These are phyloP conservation scores for Zhengitettix transpicula DNA, from an alignment of 2,888 invertebrate genomes.

Conservation along the genomic window DNA sequence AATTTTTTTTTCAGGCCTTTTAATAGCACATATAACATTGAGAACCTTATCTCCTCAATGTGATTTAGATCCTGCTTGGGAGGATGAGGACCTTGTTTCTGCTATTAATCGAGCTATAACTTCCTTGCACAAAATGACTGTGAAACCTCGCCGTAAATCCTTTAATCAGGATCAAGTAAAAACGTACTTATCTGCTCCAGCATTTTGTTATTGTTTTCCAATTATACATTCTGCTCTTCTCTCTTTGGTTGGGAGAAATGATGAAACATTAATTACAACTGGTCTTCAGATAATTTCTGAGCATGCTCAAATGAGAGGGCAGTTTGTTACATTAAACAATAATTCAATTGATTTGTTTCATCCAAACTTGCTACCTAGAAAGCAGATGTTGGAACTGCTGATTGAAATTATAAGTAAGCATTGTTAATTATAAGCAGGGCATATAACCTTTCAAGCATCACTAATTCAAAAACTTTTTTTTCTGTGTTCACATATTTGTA, in stretches of 20 bases:
- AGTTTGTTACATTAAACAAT: background rate
- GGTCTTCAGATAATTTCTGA: slow-evolving; percentile 46
- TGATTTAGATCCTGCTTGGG: slow-evolving; percentile 61
- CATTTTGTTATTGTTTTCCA: slow-evolving; percentile 70
- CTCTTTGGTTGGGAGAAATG: slow-evolving; percentile 29
- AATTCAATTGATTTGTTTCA: slow-evolving; percentile 37
- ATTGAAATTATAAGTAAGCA: slow-evolving; percentile 55
- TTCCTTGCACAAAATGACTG: slow-evolving; percentile 35
- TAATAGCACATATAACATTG: slow-evolving; percentile 55
- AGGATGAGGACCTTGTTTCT: slow-evolving; percentile 43
- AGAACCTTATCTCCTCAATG: slow-evolving; percentile 60
- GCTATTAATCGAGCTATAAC: slow-evolving; percentile 48
- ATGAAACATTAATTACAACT: slow-evolving; percentile 38
- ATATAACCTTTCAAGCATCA: too few relatives aligned
- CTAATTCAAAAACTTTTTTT: too few relatives aligned
- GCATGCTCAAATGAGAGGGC: slow-evolving; percentile 48
- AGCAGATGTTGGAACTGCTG: slow-evolving; percentile 64
- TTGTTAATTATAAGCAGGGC: too few relatives aligned
- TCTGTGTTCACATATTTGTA: too few relatives aligned
- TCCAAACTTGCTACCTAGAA: slow-evolving; percentile 63
- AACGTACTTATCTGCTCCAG: slow-evolving; percentile 44
- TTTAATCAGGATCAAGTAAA: background rate
- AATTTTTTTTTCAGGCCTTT: background rate
- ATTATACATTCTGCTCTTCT: slow-evolving; percentile 47
- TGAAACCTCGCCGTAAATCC: background rate